Percentiles rank a stretch among this genome's conserved stretches.
phyloP scores from a whole-genome alignment of 2,888 invertebrate species.

The Heliconius erato region DNA sequence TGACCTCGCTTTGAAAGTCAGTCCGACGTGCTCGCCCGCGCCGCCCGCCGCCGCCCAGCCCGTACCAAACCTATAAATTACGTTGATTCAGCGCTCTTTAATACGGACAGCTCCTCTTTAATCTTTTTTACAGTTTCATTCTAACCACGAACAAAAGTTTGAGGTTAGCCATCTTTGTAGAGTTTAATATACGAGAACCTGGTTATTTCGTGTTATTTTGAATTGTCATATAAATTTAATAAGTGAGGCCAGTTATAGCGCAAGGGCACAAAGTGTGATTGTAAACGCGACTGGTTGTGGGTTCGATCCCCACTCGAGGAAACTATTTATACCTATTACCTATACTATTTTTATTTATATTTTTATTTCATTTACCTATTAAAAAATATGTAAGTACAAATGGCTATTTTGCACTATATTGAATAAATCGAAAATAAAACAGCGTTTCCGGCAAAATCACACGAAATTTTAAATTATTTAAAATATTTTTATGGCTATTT shows the following conservation, averaged over 20 bases:
- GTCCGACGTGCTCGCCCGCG: neutral
- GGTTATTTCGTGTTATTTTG: neutral
- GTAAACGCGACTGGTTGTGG: too few relatives aligned
- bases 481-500: too few relatives aligned
- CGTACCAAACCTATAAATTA: conserved; percentile 17
- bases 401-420: too few relatives aligned
- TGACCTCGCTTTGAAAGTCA: conserved; percentile 24
- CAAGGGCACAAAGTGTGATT: neutral
- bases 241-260: neutral
- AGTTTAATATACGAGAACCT: neutral
- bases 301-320: too few relatives aligned
- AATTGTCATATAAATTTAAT: too few relatives aligned
- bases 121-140: conserved; percentile 18
- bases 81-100: conserved; percentile 23
- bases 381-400: too few relatives aligned
- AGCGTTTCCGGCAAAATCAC: too few relatives aligned
- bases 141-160: conserved; percentile 3
- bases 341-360: too few relatives aligned
- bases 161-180: conserved; percentile 8
- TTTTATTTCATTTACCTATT: too few relatives aligned
- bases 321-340: too few relatives aligned
- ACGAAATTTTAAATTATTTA: too few relatives aligned
- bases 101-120: neutral
- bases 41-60: neutral
- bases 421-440: too few relatives aligned